phyloP scores from a whole-genome alignment of 30 jellyfish, hydroid and myxozoan genomes.

The Aurelia aurita complex sp. Pacific region DNA sequence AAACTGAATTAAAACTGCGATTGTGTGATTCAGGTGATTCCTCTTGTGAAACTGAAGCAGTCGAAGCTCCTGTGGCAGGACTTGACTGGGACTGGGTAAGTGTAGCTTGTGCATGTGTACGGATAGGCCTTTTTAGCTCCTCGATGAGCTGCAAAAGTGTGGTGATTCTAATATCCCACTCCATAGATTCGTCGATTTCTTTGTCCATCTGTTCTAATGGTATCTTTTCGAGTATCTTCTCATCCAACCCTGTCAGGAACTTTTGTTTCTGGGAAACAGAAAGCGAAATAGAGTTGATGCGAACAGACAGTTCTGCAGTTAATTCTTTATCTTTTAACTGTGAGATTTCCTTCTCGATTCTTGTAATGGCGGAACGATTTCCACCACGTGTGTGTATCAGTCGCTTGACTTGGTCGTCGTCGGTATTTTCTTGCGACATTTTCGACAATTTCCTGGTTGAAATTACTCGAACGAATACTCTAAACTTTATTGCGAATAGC shows the following conservation, averaged over 20 bases:
- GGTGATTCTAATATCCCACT: background rate
- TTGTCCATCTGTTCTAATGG: background rate
- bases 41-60: background rate
- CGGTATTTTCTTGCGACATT: no score
- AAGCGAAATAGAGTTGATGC: background rate
- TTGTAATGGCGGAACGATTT: constrained; percentile 13
- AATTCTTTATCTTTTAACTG: background rate
- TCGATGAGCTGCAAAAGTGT: background rate
- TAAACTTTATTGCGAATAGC: background rate
- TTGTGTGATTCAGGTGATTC: background rate
- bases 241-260: background rate
- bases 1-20: constrained; percentile 2
- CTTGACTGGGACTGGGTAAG: background rate
- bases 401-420: background rate
- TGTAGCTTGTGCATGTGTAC: background rate
- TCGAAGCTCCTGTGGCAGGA: background rate
- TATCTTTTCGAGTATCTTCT: constrained; percentile 5
- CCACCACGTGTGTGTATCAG: background rate
- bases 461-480: background rate
- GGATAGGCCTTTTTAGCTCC: background rate
- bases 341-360: background rate
- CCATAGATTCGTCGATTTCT: constrained; percentile 12
- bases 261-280: constrained; percentile 1
- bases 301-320: background rate
- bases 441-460: background rate